Percentiles rank a stretch among this genome's conserved stretches.
Conservation (phyloP, 2,888 invertebrate species). For the Trichogramma dendrolimi region DNA sequence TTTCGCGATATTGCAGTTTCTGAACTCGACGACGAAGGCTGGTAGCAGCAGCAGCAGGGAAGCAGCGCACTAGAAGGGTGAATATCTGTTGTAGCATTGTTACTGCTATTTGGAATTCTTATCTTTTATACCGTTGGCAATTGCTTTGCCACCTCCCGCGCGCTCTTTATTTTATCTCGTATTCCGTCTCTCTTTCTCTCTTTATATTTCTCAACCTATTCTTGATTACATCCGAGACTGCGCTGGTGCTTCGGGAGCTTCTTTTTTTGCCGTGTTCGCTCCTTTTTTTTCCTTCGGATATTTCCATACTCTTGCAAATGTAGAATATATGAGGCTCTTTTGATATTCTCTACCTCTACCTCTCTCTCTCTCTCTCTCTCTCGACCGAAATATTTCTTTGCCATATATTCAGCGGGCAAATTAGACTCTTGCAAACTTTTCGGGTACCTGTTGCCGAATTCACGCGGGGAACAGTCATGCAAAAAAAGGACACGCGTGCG, state of each 20-base stretch:
- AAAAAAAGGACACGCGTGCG: conserved; percentile 12
- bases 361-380: too few relatives aligned
- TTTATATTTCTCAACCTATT: not conserved
- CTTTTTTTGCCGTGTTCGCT: conserved; percentile 11
- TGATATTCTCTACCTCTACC: not conserved
- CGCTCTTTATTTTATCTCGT: not conserved
- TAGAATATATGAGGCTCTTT: conserved; percentile 8
- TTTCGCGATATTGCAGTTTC: conserved; percentile 31
- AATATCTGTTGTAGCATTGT: conserved; percentile 21
- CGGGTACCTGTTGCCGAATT: too few relatives aligned
- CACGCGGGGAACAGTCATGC: too few relatives aligned
- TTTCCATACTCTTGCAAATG: conserved; percentile 20
- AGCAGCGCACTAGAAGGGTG: conserved; percentile 12
- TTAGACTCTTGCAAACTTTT: too few relatives aligned
- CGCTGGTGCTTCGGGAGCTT: too few relatives aligned
- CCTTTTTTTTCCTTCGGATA: conserved; percentile 17
- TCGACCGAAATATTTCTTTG: too few relatives aligned
- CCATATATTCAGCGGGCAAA: too few relatives aligned
- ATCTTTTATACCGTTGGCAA: conserved; percentile 5
- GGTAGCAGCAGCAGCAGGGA: conserved; percentile 15
- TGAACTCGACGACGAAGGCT: not conserved
- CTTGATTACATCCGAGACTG: conserved; percentile 18
- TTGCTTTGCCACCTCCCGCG: not conserved
- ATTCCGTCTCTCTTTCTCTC: not conserved
- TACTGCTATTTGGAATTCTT: conserved; percentile 28